These are phyloP conservation scores for Idris sp. DNA, from an alignment of 1,140 invertebrate species.

Conservation along the genomic window DNA sequence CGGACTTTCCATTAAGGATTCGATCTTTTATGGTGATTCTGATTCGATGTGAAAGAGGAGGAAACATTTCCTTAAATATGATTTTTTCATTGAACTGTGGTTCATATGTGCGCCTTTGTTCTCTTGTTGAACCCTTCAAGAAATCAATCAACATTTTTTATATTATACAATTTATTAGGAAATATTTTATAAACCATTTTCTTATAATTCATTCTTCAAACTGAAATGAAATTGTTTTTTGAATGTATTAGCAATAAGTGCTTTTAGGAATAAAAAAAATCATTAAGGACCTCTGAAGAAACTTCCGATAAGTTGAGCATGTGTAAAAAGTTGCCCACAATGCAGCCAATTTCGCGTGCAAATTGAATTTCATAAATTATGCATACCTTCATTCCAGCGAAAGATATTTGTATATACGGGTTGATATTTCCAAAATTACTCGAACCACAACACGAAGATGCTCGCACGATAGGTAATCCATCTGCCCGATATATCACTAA, in stretches of 20 bases:
- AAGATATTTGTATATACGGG: constrained; percentile 82
- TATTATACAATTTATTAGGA: too few relatives aligned
- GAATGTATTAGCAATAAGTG: too few relatives aligned
- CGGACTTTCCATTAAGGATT: constrained; percentile 72
- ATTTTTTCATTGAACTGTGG: constrained; percentile 80
- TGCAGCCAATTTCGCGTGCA: constrained; percentile 16
- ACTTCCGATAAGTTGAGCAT: constrained; percentile 1
- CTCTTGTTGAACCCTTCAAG: constrained; percentile 77
- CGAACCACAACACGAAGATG: constrained; percentile 62
- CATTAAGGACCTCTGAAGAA: too few relatives aligned
- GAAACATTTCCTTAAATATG: constrained; percentile 81
- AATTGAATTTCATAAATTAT: constrained; percentile 58
- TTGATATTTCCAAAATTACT: constrained; percentile 81
- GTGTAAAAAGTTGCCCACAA: constrained; percentile 3
- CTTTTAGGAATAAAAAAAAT: too few relatives aligned
- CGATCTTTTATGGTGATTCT: constrained; percentile 78
- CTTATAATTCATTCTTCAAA: too few relatives aligned
- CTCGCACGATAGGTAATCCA: constrained; percentile 80
- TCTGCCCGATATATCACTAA: constrained; percentile 83
- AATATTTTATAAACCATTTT: too few relatives aligned
- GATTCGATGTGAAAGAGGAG: constrained; percentile 79
- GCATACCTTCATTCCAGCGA: constrained; percentile 82
- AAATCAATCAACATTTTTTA: too few relatives aligned
- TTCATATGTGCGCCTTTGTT: constrained; percentile 73
- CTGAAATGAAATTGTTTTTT: too few relatives aligned